phyloP scores from a whole-genome alignment of 2,888 invertebrate species.

The Lobophora halterata region DNA sequence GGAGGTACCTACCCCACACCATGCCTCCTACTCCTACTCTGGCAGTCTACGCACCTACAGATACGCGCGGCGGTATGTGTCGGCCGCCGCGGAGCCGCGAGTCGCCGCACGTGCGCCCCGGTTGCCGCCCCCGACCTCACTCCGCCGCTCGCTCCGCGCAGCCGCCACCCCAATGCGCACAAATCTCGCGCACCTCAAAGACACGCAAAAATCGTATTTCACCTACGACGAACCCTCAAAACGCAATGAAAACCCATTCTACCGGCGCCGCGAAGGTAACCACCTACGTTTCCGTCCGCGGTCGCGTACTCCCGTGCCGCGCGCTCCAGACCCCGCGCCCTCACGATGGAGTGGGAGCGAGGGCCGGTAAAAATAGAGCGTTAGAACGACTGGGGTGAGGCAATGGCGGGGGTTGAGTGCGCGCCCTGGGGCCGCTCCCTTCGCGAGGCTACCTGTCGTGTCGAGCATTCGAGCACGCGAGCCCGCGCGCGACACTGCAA shows the following conservation, averaged over 20 bases:
- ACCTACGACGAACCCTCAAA: conserved; percentile 57
- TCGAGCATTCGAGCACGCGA: conserved; percentile 34
- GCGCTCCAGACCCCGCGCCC: conserved; percentile 33
- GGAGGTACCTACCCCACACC: conserved; percentile 19
- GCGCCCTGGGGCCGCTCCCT: conserved; percentile 56
- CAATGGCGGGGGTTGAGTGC: conserved; percentile 77
- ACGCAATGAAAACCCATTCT: conserved; percentile 58
- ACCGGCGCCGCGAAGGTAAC: conserved; percentile 57
- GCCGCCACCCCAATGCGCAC: conserved; percentile 50
- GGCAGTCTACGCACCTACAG: background rate
- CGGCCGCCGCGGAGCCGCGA: conserved; percentile 21
- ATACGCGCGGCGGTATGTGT: conserved; percentile 8
- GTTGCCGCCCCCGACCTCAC: conserved; percentile 36
- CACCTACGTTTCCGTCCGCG: conserved; percentile 33
- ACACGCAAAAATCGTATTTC: conserved; percentile 59
- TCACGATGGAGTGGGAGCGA: conserved; percentile 72
- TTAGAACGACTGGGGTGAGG: conserved; percentile 75
- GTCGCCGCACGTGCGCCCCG: conserved; percentile 18
- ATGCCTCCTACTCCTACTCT: conserved; percentile 1
- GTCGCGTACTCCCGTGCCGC: conserved; percentile 21
- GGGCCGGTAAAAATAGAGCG: conserved; percentile 78
- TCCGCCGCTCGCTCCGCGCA: conserved; percentile 35
- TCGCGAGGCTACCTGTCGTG: too few relatives aligned
- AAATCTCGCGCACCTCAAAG: conserved; percentile 55
- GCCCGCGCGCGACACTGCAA: conserved; percentile 36